Evolutionary conservation across 1,140 invertebrate genomes (phyloP), one percentile per base, ranked within the genome.

Genomic region (Andricus grossulariae): DNA sequence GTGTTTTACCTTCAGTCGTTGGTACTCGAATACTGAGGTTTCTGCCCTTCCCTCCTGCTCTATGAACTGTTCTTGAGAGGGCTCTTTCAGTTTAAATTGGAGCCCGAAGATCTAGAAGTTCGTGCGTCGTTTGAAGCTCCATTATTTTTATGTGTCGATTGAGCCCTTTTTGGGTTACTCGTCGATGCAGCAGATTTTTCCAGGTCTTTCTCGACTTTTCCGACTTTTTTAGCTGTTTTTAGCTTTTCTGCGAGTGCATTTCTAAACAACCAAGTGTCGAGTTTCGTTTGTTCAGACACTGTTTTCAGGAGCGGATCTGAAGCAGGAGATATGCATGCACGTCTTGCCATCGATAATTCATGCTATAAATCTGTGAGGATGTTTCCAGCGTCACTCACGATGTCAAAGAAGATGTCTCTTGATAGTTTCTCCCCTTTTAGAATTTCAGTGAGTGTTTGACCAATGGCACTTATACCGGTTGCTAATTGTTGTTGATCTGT

Each of bases 181-280:
- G n/a, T n/a, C n/a, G n/a, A n/a, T n/a, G n/a, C n/a, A n/a, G n/a
- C n/a, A n/a, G n/a, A n/a, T n/a, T n/a, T 77, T 18, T 25, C 52
- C 6, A 72, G 4, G 25, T 71, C 50, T 72, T 77, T 72, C 8
- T 18, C 32, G 15, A 50, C 50, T 39, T 72, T 77, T 54, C 73
- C 71, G 12, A 77, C 51, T 10, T n/a, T 39, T 50, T n/a, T n/a
- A n/a, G n/a, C n/a, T n/a, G n/a, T n/a, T n/a, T n/a, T n/a, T n/a
- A n/a, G n/a, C n/a, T n/a, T n/a, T n/a, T n/a, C n/a, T n/a, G n/a
- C n/a, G n/a, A n/a, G n/a, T n/a, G n/a, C n/a, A n/a, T n/a, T n/a
- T n/a, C 75, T 71, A 21, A 72, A 77, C 16, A 77, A 32, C 50
- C 72, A 51, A 8, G 75, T 21, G 16, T 72, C 75, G 15, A 77